Conservation (phyloP, 2,797 vertebrate genomes). For the Parambassis ranga region DNA sequence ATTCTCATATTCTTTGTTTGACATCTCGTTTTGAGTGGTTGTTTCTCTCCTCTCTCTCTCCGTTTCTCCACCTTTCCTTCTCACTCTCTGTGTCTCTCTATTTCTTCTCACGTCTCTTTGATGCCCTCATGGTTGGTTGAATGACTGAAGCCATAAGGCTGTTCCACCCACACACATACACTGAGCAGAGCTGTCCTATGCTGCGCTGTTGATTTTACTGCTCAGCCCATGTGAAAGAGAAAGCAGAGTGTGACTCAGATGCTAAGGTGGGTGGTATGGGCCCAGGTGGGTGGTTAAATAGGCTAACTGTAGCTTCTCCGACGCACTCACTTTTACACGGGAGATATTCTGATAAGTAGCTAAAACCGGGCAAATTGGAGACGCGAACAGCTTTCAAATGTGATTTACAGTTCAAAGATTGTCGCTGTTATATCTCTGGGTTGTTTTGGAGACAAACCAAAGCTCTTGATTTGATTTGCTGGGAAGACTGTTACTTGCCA, state of each 20-base stretch:
- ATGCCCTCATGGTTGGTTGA: constrained; percentile 80
- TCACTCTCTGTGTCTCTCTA: constrained; percentile 40
- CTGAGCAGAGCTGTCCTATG: constrained; percentile 72
- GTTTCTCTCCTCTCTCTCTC: constrained; percentile 28
- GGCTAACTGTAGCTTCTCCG: constrained; percentile 79
- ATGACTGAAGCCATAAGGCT: constrained; percentile 82
- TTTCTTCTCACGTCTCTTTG: constrained; percentile 71
- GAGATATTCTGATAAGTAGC: constrained; percentile 80
- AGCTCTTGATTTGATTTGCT: constrained; percentile 76
- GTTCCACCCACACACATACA: constrained; percentile 76
- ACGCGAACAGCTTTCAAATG: constrained; percentile 74
- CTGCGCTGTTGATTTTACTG: constrained; percentile 75
- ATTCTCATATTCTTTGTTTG: constrained; percentile 74
- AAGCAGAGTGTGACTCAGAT: constrained; percentile 83
- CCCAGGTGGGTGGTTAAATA: constrained; percentile 84
- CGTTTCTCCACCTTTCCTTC: constrained; percentile 34
- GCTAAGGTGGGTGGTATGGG: constrained; percentile 82
- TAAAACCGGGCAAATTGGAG: constrained; percentile 76
- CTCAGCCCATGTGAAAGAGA: constrained; percentile 79
- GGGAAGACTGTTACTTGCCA: constrained; percentile 68
- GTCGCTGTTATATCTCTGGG: constrained; percentile 65
- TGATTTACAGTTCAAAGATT: constrained; percentile 80
- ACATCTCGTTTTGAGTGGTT: constrained; percentile 75
- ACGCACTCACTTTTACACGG: constrained; percentile 73
- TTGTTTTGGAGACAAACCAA: constrained; percentile 78